These are phyloP conservation scores for Clytia hemisphaerica DNA, from an alignment of 30 jellyfish, hydroid and myxozoan species.

Conservation along the genomic window DNA sequence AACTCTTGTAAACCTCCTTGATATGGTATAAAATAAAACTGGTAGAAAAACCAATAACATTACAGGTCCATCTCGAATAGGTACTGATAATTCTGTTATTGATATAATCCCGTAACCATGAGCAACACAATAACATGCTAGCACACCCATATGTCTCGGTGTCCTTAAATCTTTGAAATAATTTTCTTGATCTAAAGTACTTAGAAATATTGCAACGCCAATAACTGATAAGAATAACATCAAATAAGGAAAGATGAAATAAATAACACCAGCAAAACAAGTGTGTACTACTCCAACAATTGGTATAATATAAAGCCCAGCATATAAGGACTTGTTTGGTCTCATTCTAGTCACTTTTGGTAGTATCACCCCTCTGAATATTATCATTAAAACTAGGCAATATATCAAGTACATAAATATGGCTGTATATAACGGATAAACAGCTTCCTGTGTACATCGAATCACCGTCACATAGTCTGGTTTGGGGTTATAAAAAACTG, in stretches of 20 bases:
- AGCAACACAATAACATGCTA: constrained; percentile 54
- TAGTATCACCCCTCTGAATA: constrained; percentile 35
- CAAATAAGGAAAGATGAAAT: constrained; percentile 62
- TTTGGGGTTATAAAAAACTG: constrained; percentile 74
- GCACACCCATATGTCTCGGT: constrained; percentile 26
- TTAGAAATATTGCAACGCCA: constrained; percentile 68
- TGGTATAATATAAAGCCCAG: constrained; percentile 72
- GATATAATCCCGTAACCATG: constrained; percentile 84
- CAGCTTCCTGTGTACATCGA: constrained; percentile 90
- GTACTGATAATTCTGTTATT: constrained; percentile 45
- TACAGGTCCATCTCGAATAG: constrained; percentile 58
- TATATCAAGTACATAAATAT: constrained; percentile 40
- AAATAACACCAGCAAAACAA: constrained; percentile 70
- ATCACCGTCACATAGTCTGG: constrained; percentile 36
- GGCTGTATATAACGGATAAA: constrained; percentile 68
- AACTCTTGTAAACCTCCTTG: constrained; percentile 58
- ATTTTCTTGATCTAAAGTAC: not conserved
- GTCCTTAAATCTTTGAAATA: not conserved
- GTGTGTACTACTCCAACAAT: constrained; percentile 64
- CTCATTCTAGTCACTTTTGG: constrained; percentile 21
- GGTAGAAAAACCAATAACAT: constrained; percentile 60
- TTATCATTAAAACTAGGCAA: constrained; percentile 36
- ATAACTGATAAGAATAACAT: constrained; percentile 54
- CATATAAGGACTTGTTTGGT: constrained; percentile 45
- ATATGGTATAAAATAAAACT: constrained; percentile 48